Evolutionary conservation across 2,797 vertebrate species (phyloP).

Genomic region (Semaprochilodus insignis): DNA sequence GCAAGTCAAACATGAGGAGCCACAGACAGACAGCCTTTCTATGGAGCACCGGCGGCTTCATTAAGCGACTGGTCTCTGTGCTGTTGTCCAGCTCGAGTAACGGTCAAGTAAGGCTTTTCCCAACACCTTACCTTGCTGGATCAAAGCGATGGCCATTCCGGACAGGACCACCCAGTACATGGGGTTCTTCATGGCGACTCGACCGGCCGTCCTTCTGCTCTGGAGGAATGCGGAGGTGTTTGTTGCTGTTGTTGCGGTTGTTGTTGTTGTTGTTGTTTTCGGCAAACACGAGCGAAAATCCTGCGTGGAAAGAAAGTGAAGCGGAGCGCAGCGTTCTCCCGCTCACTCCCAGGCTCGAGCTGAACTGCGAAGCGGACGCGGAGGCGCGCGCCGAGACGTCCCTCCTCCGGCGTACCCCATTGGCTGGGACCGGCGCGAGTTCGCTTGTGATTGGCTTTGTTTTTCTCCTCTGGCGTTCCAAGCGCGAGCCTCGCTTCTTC

Average conservation of each 20-base stretch:
- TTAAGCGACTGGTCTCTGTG: background rate
- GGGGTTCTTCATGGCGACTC: slow-evolving; percentile 75
- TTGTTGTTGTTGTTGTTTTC: slow-evolving; percentile 9
- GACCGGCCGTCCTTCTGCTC: background rate
- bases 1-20: slow-evolving; percentile 46
- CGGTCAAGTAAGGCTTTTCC: background rate
- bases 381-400: slow-evolving; percentile 70
- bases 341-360: slow-evolving; percentile 63
- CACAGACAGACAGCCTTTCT: background rate
- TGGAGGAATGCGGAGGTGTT: slow-evolving; percentile 20
- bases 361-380: slow-evolving; percentile 69
- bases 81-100: background rate
- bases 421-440: slow-evolving; percentile 60
- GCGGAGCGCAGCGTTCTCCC: slow-evolving; percentile 50
- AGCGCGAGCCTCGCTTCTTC: slow-evolving; percentile 32
- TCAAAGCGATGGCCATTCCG: slow-evolving; percentile 78
- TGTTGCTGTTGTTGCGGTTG: slow-evolving; percentile 25
- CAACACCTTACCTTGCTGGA: slow-evolving; percentile 79
- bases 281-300: slow-evolving; percentile 69
- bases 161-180: slow-evolving; percentile 79
- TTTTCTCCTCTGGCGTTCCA: slow-evolving; percentile 16
- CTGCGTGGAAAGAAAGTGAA: slow-evolving; percentile 66
- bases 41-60: background rate
- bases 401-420: slow-evolving; percentile 73
- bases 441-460: slow-evolving; percentile 51